Percentiles rank a stretch among this genome's conserved stretches.
Evolutionary conservation across 2,113 vertebrate genomes (phyloP).

Genomic region (Falco punctatus): DNA sequence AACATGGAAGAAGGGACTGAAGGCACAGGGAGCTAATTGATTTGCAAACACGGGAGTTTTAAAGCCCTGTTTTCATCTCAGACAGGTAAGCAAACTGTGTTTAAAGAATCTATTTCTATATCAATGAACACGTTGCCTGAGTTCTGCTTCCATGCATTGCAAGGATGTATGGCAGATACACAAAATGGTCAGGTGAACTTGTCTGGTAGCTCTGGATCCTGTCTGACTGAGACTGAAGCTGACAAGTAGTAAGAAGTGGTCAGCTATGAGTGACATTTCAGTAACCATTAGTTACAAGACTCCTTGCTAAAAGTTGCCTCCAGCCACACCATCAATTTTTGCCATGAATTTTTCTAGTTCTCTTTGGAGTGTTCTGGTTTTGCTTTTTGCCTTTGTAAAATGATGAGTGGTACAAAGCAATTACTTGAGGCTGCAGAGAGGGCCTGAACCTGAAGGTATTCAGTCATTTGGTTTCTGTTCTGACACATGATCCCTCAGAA

Average conservation of each 20-base stretch:
- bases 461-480: not conserved
- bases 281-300: not conserved
- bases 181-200: not conserved
- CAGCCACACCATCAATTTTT: not conserved
- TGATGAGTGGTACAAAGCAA: not conserved
- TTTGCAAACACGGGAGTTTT: not conserved
- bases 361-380: not conserved
- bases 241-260: not conserved
- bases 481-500: not conserved
- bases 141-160: not conserved
- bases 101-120: not conserved
- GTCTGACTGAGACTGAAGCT: not conserved
- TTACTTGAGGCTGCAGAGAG: not conserved
- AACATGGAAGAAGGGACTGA: not conserved
- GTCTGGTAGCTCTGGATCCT: not conserved
- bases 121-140: not conserved
- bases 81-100: not conserved
- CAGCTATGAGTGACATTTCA: not conserved
- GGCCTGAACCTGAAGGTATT: not conserved
- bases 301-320: not conserved
- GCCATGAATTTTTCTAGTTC: not conserved
- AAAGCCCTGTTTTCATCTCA: constrained; percentile 17
- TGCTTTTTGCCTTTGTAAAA: not conserved
- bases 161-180: not conserved
- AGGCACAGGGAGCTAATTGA: constrained; percentile 31